Evolutionary conservation across 2,113 vertebrate genomes (phyloP), one percentile per base, ranked within the genome.

Genomic region (Ctenodactylus gundi): DNA sequence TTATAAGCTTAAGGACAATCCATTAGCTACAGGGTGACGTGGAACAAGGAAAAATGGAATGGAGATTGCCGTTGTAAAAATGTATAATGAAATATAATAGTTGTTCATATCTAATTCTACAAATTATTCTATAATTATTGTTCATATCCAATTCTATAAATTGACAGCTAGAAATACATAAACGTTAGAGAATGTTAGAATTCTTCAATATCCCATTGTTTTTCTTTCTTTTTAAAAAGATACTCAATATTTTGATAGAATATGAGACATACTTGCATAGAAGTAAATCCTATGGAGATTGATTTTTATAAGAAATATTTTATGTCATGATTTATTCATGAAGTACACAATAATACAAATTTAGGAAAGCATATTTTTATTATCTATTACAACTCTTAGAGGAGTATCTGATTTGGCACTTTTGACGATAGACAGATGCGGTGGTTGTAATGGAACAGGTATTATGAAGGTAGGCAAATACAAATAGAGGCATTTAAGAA

Each of bases 1-100:
- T 67, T 67, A 88, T 88, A 87, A 88, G n/a, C 57, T 60, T 62
- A 13, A 87, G 92, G 51, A 70, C 7, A 95, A 92, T n/a, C 31
- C 58, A 90, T 92, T 93, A 89, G 31, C 23, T 18, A 75, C 10
- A 81, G 29, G 29, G 87, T 70, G 12, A 13, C 4, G 67, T 73
- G 29, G 70, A 20, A 60, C n/a, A 89, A 67, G 80, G 15, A 58
- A 68, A 76, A 93, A 18, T 58, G 17, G 13, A 88, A 55, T 91
- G n/a, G 34, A n/a, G 86, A 81, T 20, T 57, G 53, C 44, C 39
- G 83, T 68, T 95, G 49, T 94, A 2, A 62, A 94, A 86, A 93
- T 51, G 53, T 1, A 49, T 34, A 72, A 41, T 62, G 39, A 83
- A 83, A 75, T 51, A 11, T 20, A 72, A 39, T 86, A 80, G 95